A percentile compares a stretch with the other conserved stretches of the same genome.
These are phyloP conservation scores for Aporrectodea caliginosa DNA, from an alignment of 1,140 invertebrate genomes.

Conservation along the genomic window DNA sequence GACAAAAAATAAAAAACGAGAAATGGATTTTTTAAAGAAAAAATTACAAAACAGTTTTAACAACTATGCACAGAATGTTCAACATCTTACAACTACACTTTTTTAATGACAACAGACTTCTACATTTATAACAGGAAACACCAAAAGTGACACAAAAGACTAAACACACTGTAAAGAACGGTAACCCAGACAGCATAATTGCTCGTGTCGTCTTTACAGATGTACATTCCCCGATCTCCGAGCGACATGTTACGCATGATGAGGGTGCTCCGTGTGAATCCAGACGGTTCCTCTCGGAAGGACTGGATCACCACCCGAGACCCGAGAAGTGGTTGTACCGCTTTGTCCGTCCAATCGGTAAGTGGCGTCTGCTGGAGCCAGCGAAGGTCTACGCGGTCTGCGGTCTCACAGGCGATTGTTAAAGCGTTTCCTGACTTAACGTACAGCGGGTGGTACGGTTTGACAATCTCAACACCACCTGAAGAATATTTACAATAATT, in stretches of 20 bases:
- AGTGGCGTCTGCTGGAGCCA: not conserved
- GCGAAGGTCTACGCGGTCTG: not conserved
- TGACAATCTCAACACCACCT: not conserved
- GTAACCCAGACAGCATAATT: not conserved
- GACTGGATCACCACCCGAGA: not conserved
- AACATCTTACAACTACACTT: no score
- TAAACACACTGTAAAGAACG: not conserved
- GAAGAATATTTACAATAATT: no score
- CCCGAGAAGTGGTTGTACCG: not conserved
- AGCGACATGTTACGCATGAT: not conserved
- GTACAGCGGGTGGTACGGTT: not conserved
- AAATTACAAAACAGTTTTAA: no score
- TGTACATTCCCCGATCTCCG: not conserved
- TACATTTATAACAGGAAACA: no score
- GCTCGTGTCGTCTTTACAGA: not conserved
- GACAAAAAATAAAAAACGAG: no score
- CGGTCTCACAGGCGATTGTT: not conserved
- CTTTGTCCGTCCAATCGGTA: not conserved
- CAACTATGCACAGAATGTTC: no score
- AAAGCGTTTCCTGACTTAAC: not conserved
- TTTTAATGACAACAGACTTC: no score
- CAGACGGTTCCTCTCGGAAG: not conserved
- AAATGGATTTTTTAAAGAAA: no score
- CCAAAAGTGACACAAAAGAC: no score
- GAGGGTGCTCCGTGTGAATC: not conserved